These are phyloP conservation scores for Antheraea pernyi DNA, from an alignment of 1,140 invertebrate genomes.

Conservation along the genomic window DNA sequence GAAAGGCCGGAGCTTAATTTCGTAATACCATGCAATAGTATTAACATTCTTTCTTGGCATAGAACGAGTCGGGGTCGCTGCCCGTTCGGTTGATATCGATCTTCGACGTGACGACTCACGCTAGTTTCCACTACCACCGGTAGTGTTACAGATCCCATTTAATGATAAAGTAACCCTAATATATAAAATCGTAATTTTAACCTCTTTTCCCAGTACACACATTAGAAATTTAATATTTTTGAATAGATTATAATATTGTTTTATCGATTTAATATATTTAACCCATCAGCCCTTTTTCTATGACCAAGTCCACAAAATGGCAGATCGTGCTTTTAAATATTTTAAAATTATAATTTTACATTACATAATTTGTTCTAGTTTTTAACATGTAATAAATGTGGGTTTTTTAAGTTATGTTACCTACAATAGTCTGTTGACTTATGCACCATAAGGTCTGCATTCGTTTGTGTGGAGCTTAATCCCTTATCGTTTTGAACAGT, in stretches of 20 bases:
- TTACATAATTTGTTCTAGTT: too few relatives aligned
- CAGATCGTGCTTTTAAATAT: too few relatives aligned
- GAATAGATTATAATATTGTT: neutral
- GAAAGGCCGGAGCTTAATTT: neutral
- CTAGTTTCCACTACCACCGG: constrained; percentile 23
- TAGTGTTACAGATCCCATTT: neutral
- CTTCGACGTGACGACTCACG: constrained; percentile 33
- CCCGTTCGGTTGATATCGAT: constrained; percentile 38
- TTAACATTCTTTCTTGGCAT: constrained; percentile 14
- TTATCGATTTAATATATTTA: constrained; percentile 2
- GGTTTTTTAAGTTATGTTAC: too few relatives aligned
- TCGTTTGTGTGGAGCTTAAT: too few relatives aligned
- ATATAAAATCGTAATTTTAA: neutral
- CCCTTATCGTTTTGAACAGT: too few relatives aligned
- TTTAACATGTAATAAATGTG: too few relatives aligned
- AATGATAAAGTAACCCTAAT: neutral
- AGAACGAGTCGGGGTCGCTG: constrained; percentile 29
- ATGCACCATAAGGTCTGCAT: too few relatives aligned
- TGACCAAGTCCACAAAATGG: too few relatives aligned
- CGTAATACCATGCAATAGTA: constrained; percentile 5
- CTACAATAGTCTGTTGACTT: too few relatives aligned
- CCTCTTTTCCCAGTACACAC: neutral
- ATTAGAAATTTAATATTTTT: neutral
- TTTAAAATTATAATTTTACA: too few relatives aligned
- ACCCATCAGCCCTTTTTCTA: too few relatives aligned